Evolutionary conservation across 1,140 invertebrate species (phyloP).

Genomic region (Cotesia chilonis): DNA sequence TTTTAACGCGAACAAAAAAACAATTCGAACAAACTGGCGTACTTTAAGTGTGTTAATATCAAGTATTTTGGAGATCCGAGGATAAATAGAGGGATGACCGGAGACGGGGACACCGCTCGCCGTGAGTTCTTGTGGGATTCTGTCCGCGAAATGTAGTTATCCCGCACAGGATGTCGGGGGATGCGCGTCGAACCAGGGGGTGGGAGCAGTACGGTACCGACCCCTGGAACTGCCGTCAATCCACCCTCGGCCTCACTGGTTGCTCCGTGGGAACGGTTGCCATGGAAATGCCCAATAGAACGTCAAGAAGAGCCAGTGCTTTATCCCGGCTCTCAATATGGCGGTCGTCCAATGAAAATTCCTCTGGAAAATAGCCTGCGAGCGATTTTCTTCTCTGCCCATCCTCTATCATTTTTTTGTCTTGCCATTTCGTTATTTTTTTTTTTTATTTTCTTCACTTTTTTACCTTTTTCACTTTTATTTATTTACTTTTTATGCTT

Average conservation of each 20-base stretch:
- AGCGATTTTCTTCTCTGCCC: conserved; percentile 58
- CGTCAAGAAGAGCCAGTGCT: conserved; percentile 15
- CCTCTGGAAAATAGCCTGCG: conserved; percentile 63
- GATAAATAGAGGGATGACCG: conserved; percentile 32
- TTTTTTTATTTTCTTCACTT: conserved; percentile 21
- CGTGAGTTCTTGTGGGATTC: conserved; percentile 65
- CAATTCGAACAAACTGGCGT: neutral
- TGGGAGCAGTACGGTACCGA: conserved; percentile 29
- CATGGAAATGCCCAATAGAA: conserved; percentile 56
- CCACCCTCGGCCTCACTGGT: conserved; percentile 29
- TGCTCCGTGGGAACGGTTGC: conserved; percentile 47
- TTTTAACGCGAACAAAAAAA: neutral
- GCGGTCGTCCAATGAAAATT: conserved; percentile 64
- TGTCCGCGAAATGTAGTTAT: conserved; percentile 66
- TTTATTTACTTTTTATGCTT: conserved; percentile 24
- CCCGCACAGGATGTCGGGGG: conserved; percentile 52
- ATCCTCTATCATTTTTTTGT: conserved; percentile 24
- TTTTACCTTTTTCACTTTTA: conserved; percentile 14
- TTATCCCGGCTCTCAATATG: conserved; percentile 53
- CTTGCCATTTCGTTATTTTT: conserved; percentile 22
- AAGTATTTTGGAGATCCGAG: neutral
- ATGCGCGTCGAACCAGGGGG: conserved; percentile 31
- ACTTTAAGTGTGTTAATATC: neutral
- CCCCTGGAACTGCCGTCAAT: conserved; percentile 29
- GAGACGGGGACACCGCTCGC: conserved; percentile 59